phyloP scores from a whole-genome alignment of 2,113 vertebrate species.

The Phaethornis superciliosus region DNA sequence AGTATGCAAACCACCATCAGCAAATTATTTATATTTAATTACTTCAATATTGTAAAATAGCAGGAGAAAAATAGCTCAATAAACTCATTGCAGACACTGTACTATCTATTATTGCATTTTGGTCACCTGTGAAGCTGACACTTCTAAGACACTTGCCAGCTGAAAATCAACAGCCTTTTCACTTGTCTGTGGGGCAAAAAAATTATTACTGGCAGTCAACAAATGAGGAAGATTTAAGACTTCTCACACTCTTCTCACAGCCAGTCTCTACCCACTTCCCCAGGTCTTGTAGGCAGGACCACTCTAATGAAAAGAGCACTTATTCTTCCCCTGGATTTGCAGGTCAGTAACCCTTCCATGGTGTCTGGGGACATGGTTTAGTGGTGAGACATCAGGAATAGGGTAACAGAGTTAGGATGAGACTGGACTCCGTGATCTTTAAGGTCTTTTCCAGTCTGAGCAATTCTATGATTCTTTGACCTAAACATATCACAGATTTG shows the following conservation, averaged over 20 bases:
- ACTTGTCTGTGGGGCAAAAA: not conserved
- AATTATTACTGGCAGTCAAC: not conserved
- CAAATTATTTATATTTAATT: not conserved
- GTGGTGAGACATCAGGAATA: too few species aligned
- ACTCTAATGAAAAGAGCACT: not conserved
- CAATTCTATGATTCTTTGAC: not conserved
- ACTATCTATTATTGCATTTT: not conserved
- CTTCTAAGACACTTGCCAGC: not conserved
- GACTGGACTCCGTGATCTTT: too few species aligned
- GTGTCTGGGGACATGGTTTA: too few species aligned
- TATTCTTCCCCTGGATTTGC: not conserved
- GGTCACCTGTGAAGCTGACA: not conserved
- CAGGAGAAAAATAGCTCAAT: not conserved
- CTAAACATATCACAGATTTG: not conserved
- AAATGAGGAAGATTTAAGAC: not conserved
- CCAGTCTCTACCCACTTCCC: not conserved
- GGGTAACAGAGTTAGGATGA: too few species aligned
- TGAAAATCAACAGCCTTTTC: not conserved
- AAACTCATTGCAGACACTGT: not conserved
- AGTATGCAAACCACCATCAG: not conserved
- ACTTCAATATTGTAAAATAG: not conserved
- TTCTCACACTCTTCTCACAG: not conserved
- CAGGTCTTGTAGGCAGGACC: not conserved
- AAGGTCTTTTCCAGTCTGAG: too few species aligned
- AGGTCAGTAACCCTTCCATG: not conserved